Evolutionary conservation across 2,113 vertebrate genomes (phyloP).

Genomic region (Dasyurus viverrinus): DNA sequence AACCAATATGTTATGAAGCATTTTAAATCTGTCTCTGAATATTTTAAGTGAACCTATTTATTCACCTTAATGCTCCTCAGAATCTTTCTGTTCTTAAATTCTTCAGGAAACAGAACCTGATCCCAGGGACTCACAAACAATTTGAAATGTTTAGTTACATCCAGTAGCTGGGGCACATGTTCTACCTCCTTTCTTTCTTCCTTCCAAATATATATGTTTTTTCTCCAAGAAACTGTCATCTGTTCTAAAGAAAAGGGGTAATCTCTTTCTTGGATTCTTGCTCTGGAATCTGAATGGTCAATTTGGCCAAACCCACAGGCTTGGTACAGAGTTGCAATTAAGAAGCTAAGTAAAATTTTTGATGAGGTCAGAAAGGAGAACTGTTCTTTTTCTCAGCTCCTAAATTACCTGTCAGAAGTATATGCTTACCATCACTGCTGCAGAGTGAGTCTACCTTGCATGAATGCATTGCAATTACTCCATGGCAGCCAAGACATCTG

Average conservation of each 20-base stretch:
- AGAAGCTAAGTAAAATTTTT: slow-evolving; percentile 29
- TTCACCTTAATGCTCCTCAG: slow-evolving; percentile 30
- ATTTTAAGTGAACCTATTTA: slow-evolving; percentile 17
- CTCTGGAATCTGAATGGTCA: slow-evolving; percentile 53
- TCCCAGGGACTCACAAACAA: slow-evolving; percentile 25
- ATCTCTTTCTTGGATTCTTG: slow-evolving; percentile 59
- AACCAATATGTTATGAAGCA: background rate
- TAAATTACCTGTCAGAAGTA: slow-evolving; percentile 51
- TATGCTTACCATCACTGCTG: background rate
- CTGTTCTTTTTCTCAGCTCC: background rate
- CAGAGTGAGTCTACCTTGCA: background rate
- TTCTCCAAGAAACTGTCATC: slow-evolving; percentile 46
- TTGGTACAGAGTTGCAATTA: slow-evolving; percentile 40
- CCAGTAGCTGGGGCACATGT: slow-evolving; percentile 47
- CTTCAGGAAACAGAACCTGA: slow-evolving; percentile 24
- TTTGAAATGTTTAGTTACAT: slow-evolving; percentile 47
- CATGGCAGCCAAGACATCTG: background rate
- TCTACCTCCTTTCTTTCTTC: slow-evolving; percentile 40
- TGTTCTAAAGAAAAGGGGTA: slow-evolving; percentile 43
- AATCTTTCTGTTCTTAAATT: slow-evolving; percentile 47
- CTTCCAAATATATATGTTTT: background rate
- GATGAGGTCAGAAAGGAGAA: background rate
- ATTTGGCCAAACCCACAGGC: slow-evolving; percentile 55
- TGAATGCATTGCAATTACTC: slow-evolving; percentile 7
- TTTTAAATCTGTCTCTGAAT: background rate